phyloP scores from a whole-genome alignment of 1,140 invertebrate species.

The Drosophila gunungcola region DNA sequence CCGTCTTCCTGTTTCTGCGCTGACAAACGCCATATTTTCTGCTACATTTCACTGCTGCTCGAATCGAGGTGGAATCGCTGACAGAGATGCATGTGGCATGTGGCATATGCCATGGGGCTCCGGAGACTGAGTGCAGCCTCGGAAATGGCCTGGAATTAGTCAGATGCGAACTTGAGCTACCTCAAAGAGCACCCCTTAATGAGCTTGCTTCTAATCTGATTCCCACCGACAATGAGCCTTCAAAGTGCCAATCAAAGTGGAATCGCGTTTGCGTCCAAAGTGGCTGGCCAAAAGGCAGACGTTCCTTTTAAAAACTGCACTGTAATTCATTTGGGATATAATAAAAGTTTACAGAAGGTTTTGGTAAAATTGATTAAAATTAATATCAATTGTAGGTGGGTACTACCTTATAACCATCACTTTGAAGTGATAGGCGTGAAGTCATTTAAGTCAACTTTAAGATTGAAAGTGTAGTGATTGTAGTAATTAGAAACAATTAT shows the following conservation, averaged over 20 bases:
- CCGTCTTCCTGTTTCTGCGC: conserved; percentile 43
- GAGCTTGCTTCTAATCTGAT: conserved; percentile 41
- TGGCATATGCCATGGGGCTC: conserved; percentile 23
- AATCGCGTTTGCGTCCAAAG: conserved; percentile 18
- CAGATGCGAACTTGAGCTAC: conserved; percentile 23
- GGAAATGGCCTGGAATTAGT: conserved; percentile 43
- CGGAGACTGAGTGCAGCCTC: conserved; percentile 19
- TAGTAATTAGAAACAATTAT: too few relatives aligned
- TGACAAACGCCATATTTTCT: conserved; percentile 73
- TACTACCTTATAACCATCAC: too few relatives aligned
- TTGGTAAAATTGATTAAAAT: too few relatives aligned
- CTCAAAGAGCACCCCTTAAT: conserved; percentile 1
- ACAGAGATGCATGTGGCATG: conserved; percentile 47
- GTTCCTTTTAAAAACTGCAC: conserved; percentile 24
- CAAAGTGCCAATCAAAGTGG: conserved; percentile 44
- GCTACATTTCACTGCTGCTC: conserved; percentile 19
- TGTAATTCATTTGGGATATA: too few relatives aligned
- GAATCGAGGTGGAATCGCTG: conserved; percentile 5
- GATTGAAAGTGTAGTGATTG: too few relatives aligned
- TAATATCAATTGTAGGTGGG: too few relatives aligned
- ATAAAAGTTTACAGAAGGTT: too few relatives aligned
- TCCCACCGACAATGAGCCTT: conserved; percentile 39
- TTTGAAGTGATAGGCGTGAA: too few relatives aligned
- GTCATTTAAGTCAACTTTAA: too few relatives aligned
- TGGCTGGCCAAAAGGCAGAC: conserved; percentile 19